Conservation (phyloP, 2,888 invertebrate species). For the Plagodis dolabraria region DNA sequence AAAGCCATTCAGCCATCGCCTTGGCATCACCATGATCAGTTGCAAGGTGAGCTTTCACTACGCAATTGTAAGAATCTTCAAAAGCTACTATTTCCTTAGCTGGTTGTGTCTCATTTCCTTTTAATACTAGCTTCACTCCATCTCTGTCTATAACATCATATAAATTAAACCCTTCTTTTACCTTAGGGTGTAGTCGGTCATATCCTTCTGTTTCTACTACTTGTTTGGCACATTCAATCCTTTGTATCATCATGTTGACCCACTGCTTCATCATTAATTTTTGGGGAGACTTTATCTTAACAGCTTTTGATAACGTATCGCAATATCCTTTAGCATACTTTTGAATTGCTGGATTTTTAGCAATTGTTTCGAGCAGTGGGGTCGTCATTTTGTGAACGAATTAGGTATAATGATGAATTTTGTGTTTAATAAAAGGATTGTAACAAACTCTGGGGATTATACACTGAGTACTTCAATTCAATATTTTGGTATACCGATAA, state of each 20-base stretch:
- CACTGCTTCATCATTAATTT: conserved; percentile 28
- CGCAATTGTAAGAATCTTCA: conserved; percentile 13
- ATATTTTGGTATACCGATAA: too few relatives aligned
- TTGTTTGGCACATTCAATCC: conserved; percentile 16
- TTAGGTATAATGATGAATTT: too few relatives aligned
- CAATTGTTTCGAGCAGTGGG: too few relatives aligned
- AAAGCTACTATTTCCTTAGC: conserved; percentile 23
- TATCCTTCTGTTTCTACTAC: conserved; percentile 2
- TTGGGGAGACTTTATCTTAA: background rate
- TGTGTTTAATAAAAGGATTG: too few relatives aligned
- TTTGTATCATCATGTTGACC: conserved; percentile 25
- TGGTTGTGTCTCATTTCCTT: conserved; percentile 2
- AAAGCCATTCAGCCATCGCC: conserved; percentile 21
- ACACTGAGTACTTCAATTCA: too few relatives aligned
- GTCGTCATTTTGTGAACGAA: too few relatives aligned
- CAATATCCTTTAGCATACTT: too few relatives aligned
- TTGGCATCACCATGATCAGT: conserved; percentile 20
- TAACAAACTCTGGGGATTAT: too few relatives aligned
- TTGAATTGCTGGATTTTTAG: too few relatives aligned
- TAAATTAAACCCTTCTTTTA: conserved; percentile 10
- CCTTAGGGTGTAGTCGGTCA: conserved; percentile 15
- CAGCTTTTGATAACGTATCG: too few relatives aligned
- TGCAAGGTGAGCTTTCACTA: conserved; percentile 14
- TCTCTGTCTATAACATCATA: conserved; percentile 8
- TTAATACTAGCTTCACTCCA: background rate